Percentiles rank a stretch among this genome's conserved stretches.
These are phyloP conservation scores for Pseudocheirus occidentalis DNA, from an alignment of 2,797 vertebrate genomes.

Conservation along the genomic window DNA sequence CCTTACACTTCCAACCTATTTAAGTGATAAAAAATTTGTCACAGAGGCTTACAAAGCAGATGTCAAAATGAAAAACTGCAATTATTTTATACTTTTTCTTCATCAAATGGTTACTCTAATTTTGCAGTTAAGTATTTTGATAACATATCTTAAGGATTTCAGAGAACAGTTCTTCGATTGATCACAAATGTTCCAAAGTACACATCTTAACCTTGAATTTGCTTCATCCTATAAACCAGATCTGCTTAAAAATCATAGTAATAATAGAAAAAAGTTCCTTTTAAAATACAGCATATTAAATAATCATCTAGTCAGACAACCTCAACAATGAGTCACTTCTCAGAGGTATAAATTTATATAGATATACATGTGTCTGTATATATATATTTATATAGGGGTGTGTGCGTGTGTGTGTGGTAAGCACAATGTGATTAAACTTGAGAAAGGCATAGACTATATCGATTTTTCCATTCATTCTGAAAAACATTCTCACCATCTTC, in stretches of 20 bases:
- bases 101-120: neutral
- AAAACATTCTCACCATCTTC: slow-evolving; percentile 11
- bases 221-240: neutral
- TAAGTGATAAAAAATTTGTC: neutral
- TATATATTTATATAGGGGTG: too few species aligned
- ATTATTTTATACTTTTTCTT: neutral
- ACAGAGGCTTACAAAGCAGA: neutral
- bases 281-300: slow-evolving; percentile 34
- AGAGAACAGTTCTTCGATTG: neutral
- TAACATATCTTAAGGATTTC: neutral
- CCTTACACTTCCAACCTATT: neutral
- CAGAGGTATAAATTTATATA: neutral
- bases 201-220: neutral
- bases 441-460: neutral
- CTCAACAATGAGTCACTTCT: slow-evolving; percentile 27
- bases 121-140: neutral
- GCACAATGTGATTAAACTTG: neutral
- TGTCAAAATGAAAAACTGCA: neutral
- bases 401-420: neutral
- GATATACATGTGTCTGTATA: neutral
- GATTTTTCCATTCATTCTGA: slow-evolving; percentile 40
- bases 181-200: neutral
- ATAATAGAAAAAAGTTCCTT: slow-evolving; percentile 29
- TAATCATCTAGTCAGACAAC: slow-evolving; percentile 40
- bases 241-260: neutral